A percentile compares a stretch with the other conserved stretches of the same genome.
Evolutionary conservation across 2,113 vertebrate species (phyloP).

Genomic region (Mirounga angustirostris): DNA sequence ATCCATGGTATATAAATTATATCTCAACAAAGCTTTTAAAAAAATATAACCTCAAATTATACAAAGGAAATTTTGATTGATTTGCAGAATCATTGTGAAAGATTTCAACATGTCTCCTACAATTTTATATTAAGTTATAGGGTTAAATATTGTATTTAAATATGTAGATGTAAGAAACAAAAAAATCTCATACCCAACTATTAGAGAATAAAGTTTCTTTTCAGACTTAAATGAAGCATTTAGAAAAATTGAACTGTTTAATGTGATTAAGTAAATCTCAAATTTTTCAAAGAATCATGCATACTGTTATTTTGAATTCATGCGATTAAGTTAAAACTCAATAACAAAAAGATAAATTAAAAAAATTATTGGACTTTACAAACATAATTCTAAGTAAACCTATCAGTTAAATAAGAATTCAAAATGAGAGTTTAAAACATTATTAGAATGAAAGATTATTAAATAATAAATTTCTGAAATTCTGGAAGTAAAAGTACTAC

Average conservation of each 20-base stretch:
- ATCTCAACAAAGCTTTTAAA: not conserved
- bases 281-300: not conserved
- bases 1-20: not conserved
- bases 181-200: not conserved
- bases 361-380: not conserved
- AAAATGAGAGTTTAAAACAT: constrained; percentile 8
- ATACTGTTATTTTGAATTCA: not conserved
- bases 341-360: not conserved
- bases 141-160: not conserved
- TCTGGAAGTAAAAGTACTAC: not conserved
- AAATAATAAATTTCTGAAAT: not conserved
- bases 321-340: not conserved
- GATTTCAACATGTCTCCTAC: not conserved
- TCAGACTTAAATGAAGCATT: not conserved
- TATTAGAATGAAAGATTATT: not conserved
- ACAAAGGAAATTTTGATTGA: not conserved
- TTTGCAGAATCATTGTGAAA: not conserved
- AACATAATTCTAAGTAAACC: not conserved
- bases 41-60: not conserved
- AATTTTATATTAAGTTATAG: not conserved
- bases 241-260: not conserved
- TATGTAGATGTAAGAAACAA: not conserved
- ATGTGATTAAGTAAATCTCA: constrained; percentile 5
- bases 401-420: constrained; percentile 13
- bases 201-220: not conserved